phyloP scores from a whole-genome alignment of 2,113 vertebrate genomes.

The Enhydra lutris region DNA sequence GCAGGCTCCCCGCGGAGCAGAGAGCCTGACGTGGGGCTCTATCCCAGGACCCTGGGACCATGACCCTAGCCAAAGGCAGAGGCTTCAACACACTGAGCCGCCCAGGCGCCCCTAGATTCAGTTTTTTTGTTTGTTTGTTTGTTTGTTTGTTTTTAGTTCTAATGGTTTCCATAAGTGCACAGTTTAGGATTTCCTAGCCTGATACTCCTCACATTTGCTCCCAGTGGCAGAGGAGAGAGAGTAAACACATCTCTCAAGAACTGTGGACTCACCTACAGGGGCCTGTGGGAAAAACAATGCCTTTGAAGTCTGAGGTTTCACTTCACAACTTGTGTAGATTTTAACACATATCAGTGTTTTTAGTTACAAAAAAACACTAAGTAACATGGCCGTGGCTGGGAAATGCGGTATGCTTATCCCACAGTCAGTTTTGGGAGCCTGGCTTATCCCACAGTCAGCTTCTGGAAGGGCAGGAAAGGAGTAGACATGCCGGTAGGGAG shows the following conservation, averaged over 20 bases:
- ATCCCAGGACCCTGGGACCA: too few relatives aligned
- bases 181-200: neutral
- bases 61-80: too few relatives aligned
- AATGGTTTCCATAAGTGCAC: neutral
- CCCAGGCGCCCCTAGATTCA: too few relatives aligned
- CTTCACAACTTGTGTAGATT: neutral
- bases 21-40: too few relatives aligned
- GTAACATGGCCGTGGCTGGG: neutral
- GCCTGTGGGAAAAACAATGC: neutral
- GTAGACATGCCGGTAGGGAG: rapidly evolving
- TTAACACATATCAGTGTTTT: neutral
- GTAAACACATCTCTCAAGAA: neutral
- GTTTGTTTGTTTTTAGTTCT: neutral
- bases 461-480: neutral
- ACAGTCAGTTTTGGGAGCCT: neutral
- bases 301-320: neutral
- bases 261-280: neutral
- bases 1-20: too few relatives aligned
- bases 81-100: too few relatives aligned
- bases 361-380: neutral
- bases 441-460: neutral
- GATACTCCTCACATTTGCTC: neutral
- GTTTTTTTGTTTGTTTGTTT: neutral
- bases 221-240: neutral
- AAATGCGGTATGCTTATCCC: neutral